Evolutionary conservation across 2,113 vertebrate genomes (phyloP), one percentile per base, ranked within the genome.

Genomic region (Nesogale talazaci): DNA sequence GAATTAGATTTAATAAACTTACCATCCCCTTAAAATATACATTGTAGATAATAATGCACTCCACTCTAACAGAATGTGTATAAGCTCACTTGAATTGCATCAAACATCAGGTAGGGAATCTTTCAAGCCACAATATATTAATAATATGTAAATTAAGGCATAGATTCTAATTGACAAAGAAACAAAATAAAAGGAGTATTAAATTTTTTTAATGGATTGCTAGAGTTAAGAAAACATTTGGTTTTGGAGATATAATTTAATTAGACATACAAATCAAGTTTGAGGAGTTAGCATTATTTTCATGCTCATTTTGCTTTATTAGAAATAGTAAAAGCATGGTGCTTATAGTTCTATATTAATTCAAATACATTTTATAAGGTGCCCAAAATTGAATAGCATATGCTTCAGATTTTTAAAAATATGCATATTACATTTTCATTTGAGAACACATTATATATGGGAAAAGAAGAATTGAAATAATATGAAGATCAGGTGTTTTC

Each of bases 271-370:
- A 77, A 75, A 46, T 90, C 11, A 63, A 88, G 1, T 91, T 76
- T 29, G 40, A 88, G 75, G 23, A 3, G 11, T 52, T 83, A 83
- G 19, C 11, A 93, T 77, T 94, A 36, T 34, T 94, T 31, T 34
- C 31, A 31, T 72, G 4, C 27, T 88, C 29, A 65, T 81, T 75
- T 82, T 81, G 46, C 29, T 77, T 40, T 88, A 80, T 76, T 75
- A 74, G 22, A 81, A 77, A 70, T 76, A 88, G 22, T 92, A 76
- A 94, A 90, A 59, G 65, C 92, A 75, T 69, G 72, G 69, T n/a
- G 34, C 29, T 69, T 72, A 63, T 8, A 4, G 7, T 8, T 86
- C 70, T 61, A 83, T 29, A 29, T 75, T 84, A 70, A 76, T 69
- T 91, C 57, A 74, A 76, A 86, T 2, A 36, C n/a, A 25, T 12